Evolutionary conservation across 1,140 invertebrate species (phyloP).

Genomic region (Armadillidium nasatum): DNA sequence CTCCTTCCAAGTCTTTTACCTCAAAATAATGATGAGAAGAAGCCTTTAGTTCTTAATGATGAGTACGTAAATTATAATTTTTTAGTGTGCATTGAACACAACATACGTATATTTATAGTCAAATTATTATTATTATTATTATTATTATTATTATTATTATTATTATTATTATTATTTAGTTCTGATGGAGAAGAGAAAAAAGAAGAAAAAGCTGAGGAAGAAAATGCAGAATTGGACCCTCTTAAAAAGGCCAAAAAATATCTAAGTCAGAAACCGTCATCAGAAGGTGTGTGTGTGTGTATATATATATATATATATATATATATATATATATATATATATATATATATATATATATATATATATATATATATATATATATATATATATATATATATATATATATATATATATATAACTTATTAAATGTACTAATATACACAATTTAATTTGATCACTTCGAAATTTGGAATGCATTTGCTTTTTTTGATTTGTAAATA

Average conservation of each 20-base stretch:
- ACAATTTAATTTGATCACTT: no score
- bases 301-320: no score
- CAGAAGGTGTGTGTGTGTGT: no score
- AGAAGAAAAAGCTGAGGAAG: conserved; percentile 37
- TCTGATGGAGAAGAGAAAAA: conserved; percentile 43
- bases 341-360: no score
- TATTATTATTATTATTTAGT: conserved; percentile 26
- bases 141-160: neutral
- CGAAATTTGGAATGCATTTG: neutral
- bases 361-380: no score
- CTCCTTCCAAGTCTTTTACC: conserved; percentile 34
- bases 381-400: no score
- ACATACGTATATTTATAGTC: no score
- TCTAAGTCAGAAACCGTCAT: conserved; percentile 48
- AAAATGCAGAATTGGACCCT: conserved; percentile 48
- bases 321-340: no score
- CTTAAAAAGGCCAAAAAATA: conserved; percentile 52
- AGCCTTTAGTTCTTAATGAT: conserved; percentile 43
- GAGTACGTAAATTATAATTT: conserved; percentile 38
- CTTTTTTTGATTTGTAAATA: neutral
- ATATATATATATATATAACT: no score
- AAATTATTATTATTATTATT: conserved; percentile 12
- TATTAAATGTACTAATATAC: no score
- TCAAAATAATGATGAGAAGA: conserved; percentile 31
- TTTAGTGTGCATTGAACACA: no score